A percentile compares a stretch with the other conserved stretches of the same genome.
phyloP scores from a whole-genome alignment of 2,888 invertebrate species.

The Drosophila emarginata region DNA sequence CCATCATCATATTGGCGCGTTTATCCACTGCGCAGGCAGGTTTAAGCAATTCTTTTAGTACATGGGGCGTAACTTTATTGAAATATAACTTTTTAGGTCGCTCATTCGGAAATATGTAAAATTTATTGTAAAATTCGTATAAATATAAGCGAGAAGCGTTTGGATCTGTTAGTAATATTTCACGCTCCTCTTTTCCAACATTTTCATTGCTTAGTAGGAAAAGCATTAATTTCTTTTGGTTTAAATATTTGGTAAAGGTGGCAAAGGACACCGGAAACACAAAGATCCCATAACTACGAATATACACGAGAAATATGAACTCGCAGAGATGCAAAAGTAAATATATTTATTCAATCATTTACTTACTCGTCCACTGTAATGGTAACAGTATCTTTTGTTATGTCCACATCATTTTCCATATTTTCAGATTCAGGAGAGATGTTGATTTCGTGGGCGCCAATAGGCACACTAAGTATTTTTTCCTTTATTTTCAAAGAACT shows the following conservation, averaged over 20 bases:
- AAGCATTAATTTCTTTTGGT: slow-evolving; percentile 7
- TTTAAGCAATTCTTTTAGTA: slow-evolving; percentile 14
- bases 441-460: no score
- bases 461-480: slow-evolving; percentile 24
- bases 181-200: not conserved
- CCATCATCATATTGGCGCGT: not conserved
- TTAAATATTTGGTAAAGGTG: slow-evolving; percentile 33
- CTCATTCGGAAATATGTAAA: slow-evolving; percentile 39
- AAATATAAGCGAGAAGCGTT: not conserved
- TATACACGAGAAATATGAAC: no score
- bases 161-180: slow-evolving; percentile 3
- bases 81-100: slow-evolving; percentile 14
- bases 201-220: not conserved
- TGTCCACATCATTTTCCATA: slow-evolving; percentile 13
- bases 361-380: not conserved
- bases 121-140: slow-evolving; percentile 36
- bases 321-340: no score
- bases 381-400: not conserved
- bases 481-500: slow-evolving; percentile 38
- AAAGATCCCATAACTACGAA: slow-evolving; percentile 33
- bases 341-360: no score
- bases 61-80: not conserved
- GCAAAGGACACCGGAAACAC: slow-evolving; percentile 48
- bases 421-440: no score
- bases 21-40: slow-evolving; percentile 5